These are phyloP conservation scores for Callimico goeldii DNA, from an alignment of 2,797 vertebrate genomes.

Conservation along the genomic window DNA sequence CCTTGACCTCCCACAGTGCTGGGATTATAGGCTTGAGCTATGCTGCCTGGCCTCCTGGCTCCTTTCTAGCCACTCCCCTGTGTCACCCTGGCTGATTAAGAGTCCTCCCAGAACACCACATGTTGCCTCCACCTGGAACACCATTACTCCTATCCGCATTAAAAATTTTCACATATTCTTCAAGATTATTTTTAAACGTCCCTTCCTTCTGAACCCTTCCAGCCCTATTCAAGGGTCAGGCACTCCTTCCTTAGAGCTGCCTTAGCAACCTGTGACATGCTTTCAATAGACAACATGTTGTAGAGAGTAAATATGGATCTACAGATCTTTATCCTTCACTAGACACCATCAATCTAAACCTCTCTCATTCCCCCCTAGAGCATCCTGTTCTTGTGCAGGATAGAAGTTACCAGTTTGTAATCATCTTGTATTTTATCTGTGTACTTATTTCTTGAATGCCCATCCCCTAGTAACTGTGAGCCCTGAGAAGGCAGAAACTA, in stretches of 20 bases:
- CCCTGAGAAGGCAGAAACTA: neutral
- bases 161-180: neutral
- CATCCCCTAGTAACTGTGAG: neutral
- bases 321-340: neutral
- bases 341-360: neutral
- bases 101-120: neutral
- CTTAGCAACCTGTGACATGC: neutral
- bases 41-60: neutral
- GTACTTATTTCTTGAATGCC: neutral
- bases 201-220: neutral
- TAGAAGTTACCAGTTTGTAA: neutral
- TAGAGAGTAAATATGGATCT: neutral
- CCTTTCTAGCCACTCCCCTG: neutral
- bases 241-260: neutral
- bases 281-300: neutral
- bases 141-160: neutral
- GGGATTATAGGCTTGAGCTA: neutral
- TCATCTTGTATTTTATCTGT: neutral
- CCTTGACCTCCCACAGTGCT: neutral
- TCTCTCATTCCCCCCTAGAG: neutral
- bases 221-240: neutral
- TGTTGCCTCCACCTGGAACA: slow-evolving; percentile 2
- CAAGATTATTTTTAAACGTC: slow-evolving; percentile 48
- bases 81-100: neutral
- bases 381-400: neutral